A percentile compares a stretch with the other conserved stretches of the same genome.
These are phyloP conservation scores for Malacoraja senta DNA, from an alignment of 2,797 vertebrate genomes.

Conservation along the genomic window DNA sequence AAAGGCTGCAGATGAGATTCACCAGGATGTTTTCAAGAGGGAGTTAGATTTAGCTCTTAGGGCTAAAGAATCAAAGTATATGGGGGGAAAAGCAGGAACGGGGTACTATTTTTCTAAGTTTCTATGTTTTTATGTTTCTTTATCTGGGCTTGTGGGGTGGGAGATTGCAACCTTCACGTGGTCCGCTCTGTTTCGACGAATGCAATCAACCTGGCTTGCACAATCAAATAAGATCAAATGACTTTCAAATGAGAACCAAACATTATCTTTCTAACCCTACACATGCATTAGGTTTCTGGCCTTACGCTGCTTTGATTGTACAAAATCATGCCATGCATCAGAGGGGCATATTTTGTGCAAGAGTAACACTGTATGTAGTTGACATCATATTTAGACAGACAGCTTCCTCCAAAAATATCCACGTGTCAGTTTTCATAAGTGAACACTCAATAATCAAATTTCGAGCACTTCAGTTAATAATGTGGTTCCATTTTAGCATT, in stretches of 20 bases:
- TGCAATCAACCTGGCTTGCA: no score
- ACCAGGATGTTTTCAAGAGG: no score
- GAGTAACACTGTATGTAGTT: not conserved
- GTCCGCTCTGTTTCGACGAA: no score
- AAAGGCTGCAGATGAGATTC: no score
- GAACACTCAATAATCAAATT: not conserved
- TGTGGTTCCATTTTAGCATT: not conserved
- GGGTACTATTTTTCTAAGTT: no score
- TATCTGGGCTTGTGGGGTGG: no score
- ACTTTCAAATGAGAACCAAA: not conserved
- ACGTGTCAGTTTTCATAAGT: not conserved
- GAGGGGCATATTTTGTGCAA: not conserved
- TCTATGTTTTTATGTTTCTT: no score
- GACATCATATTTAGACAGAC: not conserved
- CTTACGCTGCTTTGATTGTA: not conserved
- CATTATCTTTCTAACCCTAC: not conserved
- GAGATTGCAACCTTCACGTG: no score
- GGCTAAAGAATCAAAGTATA: no score
- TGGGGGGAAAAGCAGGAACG: no score
- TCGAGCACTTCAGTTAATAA: not conserved
- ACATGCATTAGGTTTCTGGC: not conserved
- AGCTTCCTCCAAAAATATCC: not conserved
- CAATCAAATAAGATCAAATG: no score
- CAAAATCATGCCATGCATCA: not conserved
- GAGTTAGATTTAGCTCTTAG: no score